Evolutionary conservation across 1,140 invertebrate species (phyloP).

Genomic region (Cherax quadricarinatus): DNA sequence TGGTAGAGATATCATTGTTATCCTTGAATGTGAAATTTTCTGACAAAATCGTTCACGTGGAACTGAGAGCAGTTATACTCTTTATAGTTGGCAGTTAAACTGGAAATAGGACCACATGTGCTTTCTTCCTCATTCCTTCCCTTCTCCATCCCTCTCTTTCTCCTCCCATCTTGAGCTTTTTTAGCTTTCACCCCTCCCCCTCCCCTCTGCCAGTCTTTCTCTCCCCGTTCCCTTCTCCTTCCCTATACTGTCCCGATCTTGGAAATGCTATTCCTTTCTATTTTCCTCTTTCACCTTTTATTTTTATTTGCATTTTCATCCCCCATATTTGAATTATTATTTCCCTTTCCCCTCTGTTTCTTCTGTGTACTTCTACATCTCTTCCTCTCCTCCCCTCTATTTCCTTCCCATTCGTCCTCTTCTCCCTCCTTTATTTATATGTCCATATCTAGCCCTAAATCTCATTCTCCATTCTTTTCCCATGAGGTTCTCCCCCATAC

Average conservation of each 20-base stretch:
- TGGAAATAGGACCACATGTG: too few species aligned
- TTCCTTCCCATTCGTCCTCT: neutral
- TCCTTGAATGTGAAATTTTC: too few species aligned
- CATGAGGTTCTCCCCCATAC: too few species aligned
- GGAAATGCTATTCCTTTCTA: neutral
- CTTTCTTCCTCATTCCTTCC: neutral
- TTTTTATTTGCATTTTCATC: too few species aligned
- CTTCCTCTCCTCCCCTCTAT: neutral
- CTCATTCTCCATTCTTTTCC: neutral
- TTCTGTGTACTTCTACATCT: too few species aligned
- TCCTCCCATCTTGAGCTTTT: neutral
- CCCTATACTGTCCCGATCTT: neutral
- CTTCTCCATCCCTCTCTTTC: neutral
- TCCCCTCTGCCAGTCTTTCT: neutral
- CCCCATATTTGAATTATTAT: too few species aligned
- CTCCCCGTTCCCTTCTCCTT: neutral
- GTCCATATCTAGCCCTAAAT: neutral
- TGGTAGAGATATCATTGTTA: too few species aligned
- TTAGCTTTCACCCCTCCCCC: neutral
- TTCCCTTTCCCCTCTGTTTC: too few species aligned
- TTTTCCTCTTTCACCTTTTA: neutral
- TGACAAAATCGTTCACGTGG: too few species aligned
- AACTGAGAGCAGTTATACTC: too few species aligned
- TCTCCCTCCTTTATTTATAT: neutral
- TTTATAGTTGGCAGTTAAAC: too few species aligned